These are phyloP conservation scores for Bubo bubo DNA, from an alignment of 2,113 vertebrate genomes.

Conservation along the genomic window DNA sequence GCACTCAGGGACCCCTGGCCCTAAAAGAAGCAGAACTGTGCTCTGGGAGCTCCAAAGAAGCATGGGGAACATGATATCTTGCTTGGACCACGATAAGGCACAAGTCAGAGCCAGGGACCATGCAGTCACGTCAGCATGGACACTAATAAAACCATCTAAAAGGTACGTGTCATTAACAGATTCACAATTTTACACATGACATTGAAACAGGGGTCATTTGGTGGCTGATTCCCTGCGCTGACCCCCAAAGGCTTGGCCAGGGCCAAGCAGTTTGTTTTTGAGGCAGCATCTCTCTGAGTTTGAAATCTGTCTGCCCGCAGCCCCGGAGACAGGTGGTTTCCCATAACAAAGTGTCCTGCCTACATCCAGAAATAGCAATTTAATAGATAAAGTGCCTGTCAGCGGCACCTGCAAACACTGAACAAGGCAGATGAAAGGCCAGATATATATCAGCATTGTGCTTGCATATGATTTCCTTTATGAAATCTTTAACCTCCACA, in stretches of 20 bases:
- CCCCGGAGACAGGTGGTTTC: not conserved
- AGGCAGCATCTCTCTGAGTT: not conserved
- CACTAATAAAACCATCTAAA: not conserved
- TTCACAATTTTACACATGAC: accelerated
- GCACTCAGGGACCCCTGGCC: accelerated
- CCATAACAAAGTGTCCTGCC: not conserved
- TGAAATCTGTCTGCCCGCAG: not conserved
- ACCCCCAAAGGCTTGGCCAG: not conserved
- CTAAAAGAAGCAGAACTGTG: not conserved
- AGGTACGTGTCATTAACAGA: not conserved
- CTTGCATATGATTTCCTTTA: not conserved
- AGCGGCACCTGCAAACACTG: not conserved
- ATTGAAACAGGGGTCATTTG: not conserved
- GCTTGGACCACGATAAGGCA: accelerated
- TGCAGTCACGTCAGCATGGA: not conserved
- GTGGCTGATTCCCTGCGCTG: not conserved
- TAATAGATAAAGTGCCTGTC: not conserved
- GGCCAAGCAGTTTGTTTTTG: not conserved
- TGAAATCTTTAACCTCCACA: not conserved
- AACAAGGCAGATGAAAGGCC: not conserved
- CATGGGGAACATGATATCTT: accelerated
- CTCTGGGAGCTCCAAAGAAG: not conserved
- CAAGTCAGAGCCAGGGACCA: not conserved
- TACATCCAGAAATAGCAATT: not conserved
- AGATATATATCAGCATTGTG: not conserved